Evolutionary conservation across 2,888 invertebrate genomes (phyloP), one percentile per base, ranked within the genome.

Genomic region (Melanargia galathea): DNA sequence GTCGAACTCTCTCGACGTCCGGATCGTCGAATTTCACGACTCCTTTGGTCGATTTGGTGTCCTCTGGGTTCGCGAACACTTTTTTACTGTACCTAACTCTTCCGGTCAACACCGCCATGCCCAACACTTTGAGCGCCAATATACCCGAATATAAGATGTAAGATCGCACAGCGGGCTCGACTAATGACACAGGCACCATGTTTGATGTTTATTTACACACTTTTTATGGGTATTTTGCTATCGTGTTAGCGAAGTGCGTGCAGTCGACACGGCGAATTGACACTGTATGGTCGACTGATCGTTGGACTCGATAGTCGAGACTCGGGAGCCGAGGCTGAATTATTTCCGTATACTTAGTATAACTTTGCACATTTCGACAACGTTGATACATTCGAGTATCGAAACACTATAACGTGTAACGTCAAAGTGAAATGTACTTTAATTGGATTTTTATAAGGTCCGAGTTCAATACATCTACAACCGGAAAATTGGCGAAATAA

Each of bases 1-100:
- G 81, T 46, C 88, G 73, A 30, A 83, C 80, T 63, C 88, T 72
- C 70, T 90, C 90, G 43, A 89, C 87, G 63, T 86, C 85, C 0
- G 79, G 82, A 59, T 85, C 87, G 61, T 86, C 84, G 0, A 73
- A 71, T 65, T 82, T 86, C 51, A 89, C 78, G 62, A 78, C 75
- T 2, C 81, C 81, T 6, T 78, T 76, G 1, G 48, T 38, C 1
- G 33, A 7, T 60, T 69, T 77, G 0, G 82, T 78, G 68, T 86
- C 86, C 64, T 87, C 87, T 56, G 79, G 80, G 59, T 86, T 87
- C 0, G 85, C 81, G 64, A 85, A 86, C 22, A 82, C 81, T 20
- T 83, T 83, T 62, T 84, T 84, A 1, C 46, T 16, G 46, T 67
- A 71, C 26, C 87, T 76, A n/a, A 70, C 69, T 56, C 69, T 71